These are phyloP conservation scores for Amphiura filiformis DNA, from an alignment of 35 echinoderm and acorn worm genomes.

Conservation along the genomic window DNA sequence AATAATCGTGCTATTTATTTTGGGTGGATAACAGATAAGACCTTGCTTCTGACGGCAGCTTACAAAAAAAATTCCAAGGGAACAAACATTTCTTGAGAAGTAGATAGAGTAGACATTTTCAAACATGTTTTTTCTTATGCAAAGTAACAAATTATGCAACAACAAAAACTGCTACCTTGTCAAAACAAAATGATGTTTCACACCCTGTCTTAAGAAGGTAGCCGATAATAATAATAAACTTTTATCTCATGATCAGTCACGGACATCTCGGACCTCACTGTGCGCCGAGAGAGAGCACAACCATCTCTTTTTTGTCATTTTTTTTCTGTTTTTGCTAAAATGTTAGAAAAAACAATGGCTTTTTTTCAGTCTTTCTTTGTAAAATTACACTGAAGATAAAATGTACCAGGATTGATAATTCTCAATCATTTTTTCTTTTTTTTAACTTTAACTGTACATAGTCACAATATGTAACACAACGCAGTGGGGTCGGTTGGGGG, in stretches of 20 bases:
- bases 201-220: neutral
- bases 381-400: conserved; percentile 47
- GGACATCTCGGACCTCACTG: neutral
- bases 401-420: conserved; percentile 32
- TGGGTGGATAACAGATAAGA: too few relatives aligned
- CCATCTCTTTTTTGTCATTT: neutral
- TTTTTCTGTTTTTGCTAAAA: conserved; percentile 15
- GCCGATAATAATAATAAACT: too few relatives aligned
- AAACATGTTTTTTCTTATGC: too few relatives aligned
- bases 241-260: neutral
- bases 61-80: too few relatives aligned
- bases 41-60: too few relatives aligned
- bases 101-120: too few relatives aligned
- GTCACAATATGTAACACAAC: conserved; percentile 22
- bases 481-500: neutral
- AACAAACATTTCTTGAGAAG: too few relatives aligned
- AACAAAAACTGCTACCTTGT: neutral
- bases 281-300: neutral
- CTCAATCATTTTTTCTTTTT: conserved; percentile 16
- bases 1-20: too few relatives aligned
- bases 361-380: conserved; percentile 19
- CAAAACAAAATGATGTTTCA: neutral
- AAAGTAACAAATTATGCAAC: conserved; percentile 4
- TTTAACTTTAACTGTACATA: conserved; percentile 41
- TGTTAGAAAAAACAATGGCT: conserved; percentile 30